A percentile compares a stretch with the other conserved stretches of the same genome.
Evolutionary conservation across 2,113 vertebrate genomes (phyloP).

Genomic region (Nanorana parkeri): DNA sequence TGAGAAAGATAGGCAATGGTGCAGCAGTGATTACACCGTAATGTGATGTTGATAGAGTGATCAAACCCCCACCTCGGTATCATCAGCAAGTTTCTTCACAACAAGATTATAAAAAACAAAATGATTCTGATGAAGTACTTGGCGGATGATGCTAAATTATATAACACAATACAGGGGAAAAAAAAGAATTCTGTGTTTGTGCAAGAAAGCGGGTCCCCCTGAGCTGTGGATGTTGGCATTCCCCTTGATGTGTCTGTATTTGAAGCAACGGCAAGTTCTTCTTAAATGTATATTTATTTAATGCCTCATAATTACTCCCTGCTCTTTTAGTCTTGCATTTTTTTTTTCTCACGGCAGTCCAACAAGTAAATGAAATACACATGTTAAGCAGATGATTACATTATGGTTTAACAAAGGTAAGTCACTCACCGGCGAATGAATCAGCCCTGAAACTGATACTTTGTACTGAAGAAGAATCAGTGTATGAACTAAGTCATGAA

Average conservation of each 20-base stretch:
- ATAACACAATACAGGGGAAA: constrained; percentile 31
- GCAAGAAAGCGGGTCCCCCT: constrained; percentile 38
- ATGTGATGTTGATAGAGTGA: constrained; percentile 46
- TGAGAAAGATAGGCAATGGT: constrained; percentile 33
- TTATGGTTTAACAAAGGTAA: constrained; percentile 48
- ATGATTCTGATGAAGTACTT: constrained; percentile 10
- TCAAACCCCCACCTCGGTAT: constrained; percentile 19
- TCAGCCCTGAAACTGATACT: background rate
- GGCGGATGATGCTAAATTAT: constrained; percentile 18
- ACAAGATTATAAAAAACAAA: constrained; percentile 23
- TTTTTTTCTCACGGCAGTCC: constrained; percentile 31
- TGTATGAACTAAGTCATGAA: background rate
- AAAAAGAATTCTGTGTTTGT: constrained; percentile 43
- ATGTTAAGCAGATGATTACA: constrained; percentile 39
- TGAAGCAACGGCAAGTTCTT: constrained; percentile 35
- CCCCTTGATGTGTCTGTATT: constrained; percentile 44
- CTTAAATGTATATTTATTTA: constrained; percentile 25
- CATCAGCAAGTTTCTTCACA: constrained; percentile 21
- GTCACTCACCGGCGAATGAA: constrained; percentile 6
- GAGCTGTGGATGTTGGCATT: constrained; percentile 21
- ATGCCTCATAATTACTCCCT: constrained; percentile 44
- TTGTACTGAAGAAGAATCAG: background rate
- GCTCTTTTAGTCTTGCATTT: constrained; percentile 51
- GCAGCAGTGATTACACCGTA: constrained; percentile 29
- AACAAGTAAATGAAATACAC: constrained; percentile 50